Conservation (phyloP, 2,888 invertebrate species). For the Lutraria lutraria region DNA sequence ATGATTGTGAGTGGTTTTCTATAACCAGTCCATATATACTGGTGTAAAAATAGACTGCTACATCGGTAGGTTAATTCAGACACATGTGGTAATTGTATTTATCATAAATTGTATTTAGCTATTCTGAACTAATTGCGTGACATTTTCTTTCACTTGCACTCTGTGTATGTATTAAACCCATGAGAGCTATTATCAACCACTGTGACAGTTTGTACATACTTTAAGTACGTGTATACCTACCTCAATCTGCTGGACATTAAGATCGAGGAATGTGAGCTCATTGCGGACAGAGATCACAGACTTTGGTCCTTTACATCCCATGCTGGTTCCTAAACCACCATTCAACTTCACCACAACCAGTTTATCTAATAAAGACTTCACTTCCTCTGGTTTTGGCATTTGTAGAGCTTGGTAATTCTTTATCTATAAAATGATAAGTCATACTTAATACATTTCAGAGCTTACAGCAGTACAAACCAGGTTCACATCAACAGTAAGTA, state of each 20-base stretch:
- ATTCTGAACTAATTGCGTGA: too few relatives aligned
- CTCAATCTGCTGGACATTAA: conserved; percentile 87
- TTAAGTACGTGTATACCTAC: conserved; percentile 67
- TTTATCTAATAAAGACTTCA: conserved; percentile 83
- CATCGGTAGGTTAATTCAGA: too few relatives aligned
- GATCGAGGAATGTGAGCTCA: conserved; percentile 87
- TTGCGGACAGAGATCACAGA: conserved; percentile 86
- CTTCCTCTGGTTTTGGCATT: conserved; percentile 62
- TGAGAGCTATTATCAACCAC: too few relatives aligned
- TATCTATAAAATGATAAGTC: conserved; percentile 66
- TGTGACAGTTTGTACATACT: too few relatives aligned
- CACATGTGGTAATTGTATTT: too few relatives aligned
- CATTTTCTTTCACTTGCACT: too few relatives aligned
- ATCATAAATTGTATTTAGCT: too few relatives aligned
- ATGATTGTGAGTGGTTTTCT: too few relatives aligned
- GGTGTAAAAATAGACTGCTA: too few relatives aligned
- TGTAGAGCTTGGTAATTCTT: conserved; percentile 78
- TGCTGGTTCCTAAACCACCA: conserved; percentile 87
- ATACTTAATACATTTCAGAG: neutral
- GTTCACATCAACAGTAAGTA: too few relatives aligned
- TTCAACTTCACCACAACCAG: conserved; percentile 87
- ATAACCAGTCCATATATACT: too few relatives aligned
- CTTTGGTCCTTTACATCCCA: conserved; percentile 87
- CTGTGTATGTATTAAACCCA: too few relatives aligned
- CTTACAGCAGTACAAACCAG: neutral